These are phyloP conservation scores for Sphaerophoria rueppellii DNA, from an alignment of 2,888 invertebrate species.

Conservation along the genomic window DNA sequence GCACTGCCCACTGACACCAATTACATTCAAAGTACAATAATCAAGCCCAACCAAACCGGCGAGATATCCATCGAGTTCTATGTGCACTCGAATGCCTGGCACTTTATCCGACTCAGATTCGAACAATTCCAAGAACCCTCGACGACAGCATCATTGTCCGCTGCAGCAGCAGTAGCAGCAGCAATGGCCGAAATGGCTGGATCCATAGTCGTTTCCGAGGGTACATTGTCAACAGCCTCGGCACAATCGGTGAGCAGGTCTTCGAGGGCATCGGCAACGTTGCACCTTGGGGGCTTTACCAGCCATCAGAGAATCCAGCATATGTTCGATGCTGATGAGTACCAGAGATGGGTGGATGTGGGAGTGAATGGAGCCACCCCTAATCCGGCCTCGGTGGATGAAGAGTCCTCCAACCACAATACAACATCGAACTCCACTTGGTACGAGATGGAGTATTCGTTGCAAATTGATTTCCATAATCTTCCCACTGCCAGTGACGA, in stretches of 20 bases:
- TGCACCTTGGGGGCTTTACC: slow-evolving; percentile 59
- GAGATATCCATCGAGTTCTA: slow-evolving; percentile 83
- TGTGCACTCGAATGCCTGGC: slow-evolving; percentile 85
- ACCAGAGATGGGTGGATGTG: slow-evolving; percentile 62
- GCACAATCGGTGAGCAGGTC: slow-evolving; percentile 65
- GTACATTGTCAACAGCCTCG: slow-evolving; percentile 50
- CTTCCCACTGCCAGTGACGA: slow-evolving; percentile 68
- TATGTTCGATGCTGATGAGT: slow-evolving; percentile 63
- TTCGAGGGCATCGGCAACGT: slow-evolving; percentile 61
- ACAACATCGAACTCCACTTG: slow-evolving; percentile 51
- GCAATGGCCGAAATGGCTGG: slow-evolving; percentile 31
- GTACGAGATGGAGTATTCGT: slow-evolving; percentile 76
- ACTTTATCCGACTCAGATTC: slow-evolving; percentile 83
- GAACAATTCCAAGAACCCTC: slow-evolving; percentile 65
- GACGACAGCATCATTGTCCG: slow-evolving; percentile 41
- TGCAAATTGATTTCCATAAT: slow-evolving; percentile 78
- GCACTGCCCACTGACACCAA: slow-evolving; percentile 84
- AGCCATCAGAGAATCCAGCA: slow-evolving; percentile 66
- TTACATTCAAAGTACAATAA: slow-evolving; percentile 83
- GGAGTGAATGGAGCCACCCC: slow-evolving; percentile 43
- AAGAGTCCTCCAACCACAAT: slow-evolving; percentile 34
- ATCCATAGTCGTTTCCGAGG: slow-evolving; percentile 36
- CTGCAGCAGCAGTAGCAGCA: slow-evolving; percentile 17
- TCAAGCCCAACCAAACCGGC: slow-evolving; percentile 82
- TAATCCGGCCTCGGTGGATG: slow-evolving; percentile 36